phyloP scores from a whole-genome alignment of 2,113 vertebrate genomes.

The Archilochus colubris region DNA sequence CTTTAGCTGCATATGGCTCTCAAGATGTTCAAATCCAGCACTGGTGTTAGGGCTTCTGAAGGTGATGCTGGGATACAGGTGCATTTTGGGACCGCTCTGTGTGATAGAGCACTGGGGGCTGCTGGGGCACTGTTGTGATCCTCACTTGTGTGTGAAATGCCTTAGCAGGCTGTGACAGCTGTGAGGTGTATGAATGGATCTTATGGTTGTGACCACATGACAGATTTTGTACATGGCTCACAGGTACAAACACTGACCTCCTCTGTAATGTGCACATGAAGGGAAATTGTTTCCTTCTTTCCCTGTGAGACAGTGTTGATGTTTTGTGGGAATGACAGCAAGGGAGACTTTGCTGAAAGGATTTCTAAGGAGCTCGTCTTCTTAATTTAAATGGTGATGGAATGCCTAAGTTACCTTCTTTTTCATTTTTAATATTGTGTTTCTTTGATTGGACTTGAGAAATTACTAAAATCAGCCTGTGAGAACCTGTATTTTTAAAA shows the following conservation, averaged over 20 bases:
- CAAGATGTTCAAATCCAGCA: conserved; percentile 14
- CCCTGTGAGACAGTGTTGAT: background rate
- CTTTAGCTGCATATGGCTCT: conserved; percentile 27
- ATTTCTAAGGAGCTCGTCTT: background rate
- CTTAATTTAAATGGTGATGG: background rate
- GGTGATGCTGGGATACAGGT: background rate
- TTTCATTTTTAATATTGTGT: background rate
- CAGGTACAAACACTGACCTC: background rate
- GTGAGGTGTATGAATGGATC: background rate
- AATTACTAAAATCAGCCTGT: background rate
- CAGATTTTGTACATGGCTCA: background rate
- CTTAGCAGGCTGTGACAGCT: background rate
- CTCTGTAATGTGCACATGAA: rapidly evolving
- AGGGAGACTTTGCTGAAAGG: background rate
- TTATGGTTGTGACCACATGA: background rate
- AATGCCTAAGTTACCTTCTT: background rate
- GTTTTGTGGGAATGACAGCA: background rate
- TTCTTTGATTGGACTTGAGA: background rate
- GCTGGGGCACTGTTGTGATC: rapidly evolving
- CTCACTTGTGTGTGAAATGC: background rate
- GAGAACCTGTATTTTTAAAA: background rate
- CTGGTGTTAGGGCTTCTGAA: conserved; percentile 26
- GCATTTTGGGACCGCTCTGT: background rate
- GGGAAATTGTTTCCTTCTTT: background rate
- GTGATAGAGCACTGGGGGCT: background rate